Conservation (phyloP, 2,888 invertebrate species). For the Conops quadrifasciatus region DNA sequence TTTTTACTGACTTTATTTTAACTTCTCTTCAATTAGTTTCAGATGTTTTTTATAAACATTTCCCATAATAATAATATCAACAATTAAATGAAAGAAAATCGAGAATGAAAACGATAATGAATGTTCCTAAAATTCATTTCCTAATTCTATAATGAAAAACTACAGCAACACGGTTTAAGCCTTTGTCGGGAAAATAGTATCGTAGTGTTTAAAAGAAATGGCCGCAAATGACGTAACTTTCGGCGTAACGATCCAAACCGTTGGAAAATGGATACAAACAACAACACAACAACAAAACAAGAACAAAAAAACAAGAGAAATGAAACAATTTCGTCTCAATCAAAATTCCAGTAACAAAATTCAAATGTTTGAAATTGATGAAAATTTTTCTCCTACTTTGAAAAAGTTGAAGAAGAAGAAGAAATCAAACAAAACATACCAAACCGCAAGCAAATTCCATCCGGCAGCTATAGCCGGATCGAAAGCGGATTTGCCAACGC, state of each 20-base stretch:
- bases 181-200: too few relatives aligned
- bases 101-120: neutral
- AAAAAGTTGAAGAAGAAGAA: constrained; percentile 26
- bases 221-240: neutral
- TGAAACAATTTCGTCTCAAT: constrained; percentile 37
- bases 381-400: constrained; percentile 23
- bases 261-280: constrained; percentile 18
- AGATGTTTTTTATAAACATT: too few relatives aligned
- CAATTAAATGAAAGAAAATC: neutral
- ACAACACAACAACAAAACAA: constrained; percentile 12
- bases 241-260: constrained; percentile 4
- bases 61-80: too few relatives aligned
- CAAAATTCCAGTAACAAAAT: constrained; percentile 39
- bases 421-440: constrained; percentile 12
- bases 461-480: neutral
- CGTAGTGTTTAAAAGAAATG: neutral
- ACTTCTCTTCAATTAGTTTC: too few relatives aligned
- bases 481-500: neutral
- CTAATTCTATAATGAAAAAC: neutral
- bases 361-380: constrained; percentile 27
- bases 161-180: neutral
- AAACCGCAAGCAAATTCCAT: neutral
- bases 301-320: constrained; percentile 34
- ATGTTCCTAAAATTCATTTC: neutral
- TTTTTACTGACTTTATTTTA: too few relatives aligned